A percentile compares a stretch with the other conserved stretches of the same genome.
phyloP scores from a whole-genome alignment of 2,113 vertebrate genomes.

The Coreoperca whiteheadi region DNA sequence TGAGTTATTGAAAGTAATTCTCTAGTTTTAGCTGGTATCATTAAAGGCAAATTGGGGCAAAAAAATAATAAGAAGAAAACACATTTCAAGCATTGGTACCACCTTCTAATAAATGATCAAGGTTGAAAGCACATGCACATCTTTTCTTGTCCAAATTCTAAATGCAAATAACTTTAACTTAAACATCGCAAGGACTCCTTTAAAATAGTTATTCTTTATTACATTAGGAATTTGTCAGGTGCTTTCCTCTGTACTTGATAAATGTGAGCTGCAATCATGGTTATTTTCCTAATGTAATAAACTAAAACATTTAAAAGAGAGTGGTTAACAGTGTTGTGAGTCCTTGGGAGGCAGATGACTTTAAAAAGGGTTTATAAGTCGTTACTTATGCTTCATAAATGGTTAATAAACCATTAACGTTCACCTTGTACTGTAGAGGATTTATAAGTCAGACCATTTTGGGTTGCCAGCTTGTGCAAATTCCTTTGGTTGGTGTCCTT shows the following conservation, averaged over 20 bases:
- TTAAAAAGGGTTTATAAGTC: not conserved
- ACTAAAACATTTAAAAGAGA: constrained; percentile 20
- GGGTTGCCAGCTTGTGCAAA: not conserved
- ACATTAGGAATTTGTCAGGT: not conserved
- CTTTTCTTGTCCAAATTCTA: not conserved
- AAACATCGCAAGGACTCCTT: not conserved
- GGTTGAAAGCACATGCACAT: not conserved
- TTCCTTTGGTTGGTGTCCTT: not conserved
- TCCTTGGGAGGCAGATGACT: not conserved
- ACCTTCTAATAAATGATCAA: constrained; percentile 6
- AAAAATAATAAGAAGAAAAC: not conserved
- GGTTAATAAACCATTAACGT: not conserved
- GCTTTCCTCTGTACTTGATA: not conserved
- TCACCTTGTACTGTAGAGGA: not conserved
- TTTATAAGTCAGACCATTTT: not conserved
- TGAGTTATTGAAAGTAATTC: not conserved
- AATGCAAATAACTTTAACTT: not conserved
- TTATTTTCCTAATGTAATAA: not conserved
- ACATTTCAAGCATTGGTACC: not conserved
- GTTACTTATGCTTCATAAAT: not conserved
- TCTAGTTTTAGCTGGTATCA: not conserved
- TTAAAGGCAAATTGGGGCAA: not conserved
- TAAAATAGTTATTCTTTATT: constrained; percentile 2
- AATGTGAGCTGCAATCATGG: not conserved
- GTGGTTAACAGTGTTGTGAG: not conserved